Conservation (phyloP, 2,797 vertebrate species). For the Sebastes miniatus region DNA sequence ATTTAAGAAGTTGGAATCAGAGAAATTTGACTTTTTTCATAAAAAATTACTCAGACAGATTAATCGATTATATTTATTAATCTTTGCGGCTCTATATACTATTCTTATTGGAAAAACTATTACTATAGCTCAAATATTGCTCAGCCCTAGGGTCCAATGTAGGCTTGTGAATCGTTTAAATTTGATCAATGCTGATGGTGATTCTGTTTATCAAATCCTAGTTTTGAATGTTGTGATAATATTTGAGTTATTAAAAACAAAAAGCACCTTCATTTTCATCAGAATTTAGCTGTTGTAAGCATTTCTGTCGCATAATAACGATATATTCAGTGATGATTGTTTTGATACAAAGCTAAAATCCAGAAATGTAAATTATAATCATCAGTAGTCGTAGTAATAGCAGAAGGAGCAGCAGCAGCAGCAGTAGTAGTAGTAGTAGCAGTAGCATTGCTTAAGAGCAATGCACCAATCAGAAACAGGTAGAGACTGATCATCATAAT, state of each 20-base stretch:
- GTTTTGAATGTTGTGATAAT: background rate
- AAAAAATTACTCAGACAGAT: no score
- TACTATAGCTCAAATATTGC: background rate
- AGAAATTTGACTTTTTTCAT: no score
- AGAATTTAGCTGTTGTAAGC: background rate
- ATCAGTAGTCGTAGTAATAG: no score
- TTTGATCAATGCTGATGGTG: background rate
- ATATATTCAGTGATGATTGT: background rate
- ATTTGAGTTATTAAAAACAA: background rate
- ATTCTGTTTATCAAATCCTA: background rate
- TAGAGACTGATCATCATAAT: no score
- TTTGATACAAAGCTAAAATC: background rate
- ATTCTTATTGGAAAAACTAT: background rate
- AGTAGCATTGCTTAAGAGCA: no score
- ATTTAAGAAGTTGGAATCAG: no score
- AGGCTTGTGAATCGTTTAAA: background rate
- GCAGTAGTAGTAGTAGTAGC: fast-evolving
- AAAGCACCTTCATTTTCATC: background rate
- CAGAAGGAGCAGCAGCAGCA: fast-evolving
- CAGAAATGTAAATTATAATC: background rate
- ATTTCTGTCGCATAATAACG: background rate
- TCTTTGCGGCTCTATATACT: no score
- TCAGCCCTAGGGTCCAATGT: background rate
- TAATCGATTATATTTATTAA: no score
- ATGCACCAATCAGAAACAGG: no score